Conservation (phyloP, 2,888 invertebrate genomes). For the Lasioglossum oenotherae region DNA sequence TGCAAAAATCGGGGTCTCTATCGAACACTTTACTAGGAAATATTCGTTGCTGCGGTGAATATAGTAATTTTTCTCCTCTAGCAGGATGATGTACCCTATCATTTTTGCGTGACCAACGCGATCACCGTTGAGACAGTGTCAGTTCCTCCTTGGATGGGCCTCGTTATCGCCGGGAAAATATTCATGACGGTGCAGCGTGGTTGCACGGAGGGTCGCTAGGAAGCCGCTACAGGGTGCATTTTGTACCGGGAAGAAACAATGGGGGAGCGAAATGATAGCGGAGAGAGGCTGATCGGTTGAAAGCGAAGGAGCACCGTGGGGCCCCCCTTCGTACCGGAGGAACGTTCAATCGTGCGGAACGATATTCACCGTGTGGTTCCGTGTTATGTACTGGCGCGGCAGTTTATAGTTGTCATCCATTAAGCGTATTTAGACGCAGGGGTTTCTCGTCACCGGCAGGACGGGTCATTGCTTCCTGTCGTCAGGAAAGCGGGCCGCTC, state of each 20-base stretch:
- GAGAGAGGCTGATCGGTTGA: constrained; percentile 51
- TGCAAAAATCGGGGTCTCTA: background rate
- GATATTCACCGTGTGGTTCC: constrained; percentile 72
- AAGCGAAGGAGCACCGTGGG: constrained; percentile 36
- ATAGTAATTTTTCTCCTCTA: background rate
- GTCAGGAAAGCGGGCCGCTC: constrained; percentile 31
- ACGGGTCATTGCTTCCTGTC: constrained; percentile 69
- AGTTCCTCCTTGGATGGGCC: background rate
- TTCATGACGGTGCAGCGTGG: constrained; percentile 37
- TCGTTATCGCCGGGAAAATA: constrained; percentile 46
- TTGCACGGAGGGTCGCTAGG: constrained; percentile 40
- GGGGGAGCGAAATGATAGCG: constrained; percentile 64
- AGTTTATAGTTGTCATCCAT: constrained; percentile 78
- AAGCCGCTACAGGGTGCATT: constrained; percentile 61
- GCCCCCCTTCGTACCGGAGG: constrained; percentile 42
- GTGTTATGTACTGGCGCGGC: constrained; percentile 71
- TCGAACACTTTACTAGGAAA: background rate
- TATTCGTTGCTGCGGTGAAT: background rate
- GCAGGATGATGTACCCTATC: background rate
- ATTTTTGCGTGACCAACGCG: constrained; percentile 20
- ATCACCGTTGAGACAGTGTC: background rate
- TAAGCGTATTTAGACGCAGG: constrained; percentile 71
- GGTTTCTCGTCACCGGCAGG: constrained; percentile 62
- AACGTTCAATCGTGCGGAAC: constrained; percentile 76
- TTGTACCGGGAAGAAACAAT: constrained; percentile 70